Percentiles rank a stretch among this genome's conserved stretches.
phyloP scores from a whole-genome alignment of 2,113 vertebrate genomes.

The Pelecanus crispus region DNA sequence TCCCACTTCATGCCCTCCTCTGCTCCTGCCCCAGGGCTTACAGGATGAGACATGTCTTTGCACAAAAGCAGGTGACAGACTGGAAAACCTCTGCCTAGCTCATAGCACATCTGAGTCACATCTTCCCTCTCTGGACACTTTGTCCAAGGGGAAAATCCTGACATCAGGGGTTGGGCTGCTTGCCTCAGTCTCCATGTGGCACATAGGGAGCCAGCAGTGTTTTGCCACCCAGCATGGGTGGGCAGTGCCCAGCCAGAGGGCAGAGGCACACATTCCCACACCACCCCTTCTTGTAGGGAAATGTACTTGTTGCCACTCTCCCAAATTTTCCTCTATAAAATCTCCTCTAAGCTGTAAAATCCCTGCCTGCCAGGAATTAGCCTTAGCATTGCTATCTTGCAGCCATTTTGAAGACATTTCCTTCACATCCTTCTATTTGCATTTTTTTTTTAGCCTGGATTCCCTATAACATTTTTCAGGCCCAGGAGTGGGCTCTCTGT shows the following conservation, averaged over 20 bases:
- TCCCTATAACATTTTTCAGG: neutral
- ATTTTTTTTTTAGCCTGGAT: neutral
- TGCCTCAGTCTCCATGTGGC: rapidly evolving
- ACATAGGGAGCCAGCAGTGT: neutral
- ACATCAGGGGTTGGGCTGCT: neutral
- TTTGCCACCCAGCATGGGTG: neutral
- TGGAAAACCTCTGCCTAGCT: neutral
- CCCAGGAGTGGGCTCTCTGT: neutral
- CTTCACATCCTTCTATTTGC: neutral
- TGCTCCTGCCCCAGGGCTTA: neutral
- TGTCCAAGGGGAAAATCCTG: neutral
- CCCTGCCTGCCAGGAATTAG: neutral
- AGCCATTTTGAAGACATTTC: neutral
- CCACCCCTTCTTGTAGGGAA: neutral
- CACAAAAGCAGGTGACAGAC: neutral
- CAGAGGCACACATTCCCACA: neutral
- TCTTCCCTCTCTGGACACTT: neutral
- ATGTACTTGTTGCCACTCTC: rapidly evolving
- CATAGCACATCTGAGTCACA: rapidly evolving
- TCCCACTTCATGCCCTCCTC: neutral
- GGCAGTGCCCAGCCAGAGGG: neutral
- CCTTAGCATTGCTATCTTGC: neutral
- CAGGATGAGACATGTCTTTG: neutral
- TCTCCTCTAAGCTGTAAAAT: neutral
- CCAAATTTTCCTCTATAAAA: neutral